phyloP scores from a whole-genome alignment of 2,888 invertebrate species.

The Hesperia comma region DNA sequence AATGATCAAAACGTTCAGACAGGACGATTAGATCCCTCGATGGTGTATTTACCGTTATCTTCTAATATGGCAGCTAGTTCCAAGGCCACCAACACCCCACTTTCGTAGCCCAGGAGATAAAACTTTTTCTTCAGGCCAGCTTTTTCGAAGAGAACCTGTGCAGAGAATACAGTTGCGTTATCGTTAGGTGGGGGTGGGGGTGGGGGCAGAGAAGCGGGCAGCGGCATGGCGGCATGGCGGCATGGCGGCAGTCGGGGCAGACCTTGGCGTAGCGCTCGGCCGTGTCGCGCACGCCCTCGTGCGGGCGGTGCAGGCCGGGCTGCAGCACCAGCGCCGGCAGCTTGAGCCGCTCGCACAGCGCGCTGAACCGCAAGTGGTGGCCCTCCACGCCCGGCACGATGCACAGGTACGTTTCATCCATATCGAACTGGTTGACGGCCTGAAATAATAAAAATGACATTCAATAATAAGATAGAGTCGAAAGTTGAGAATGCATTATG shows the following conservation, averaged over 20 bases:
- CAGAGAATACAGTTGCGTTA: neutral
- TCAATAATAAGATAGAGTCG: neutral
- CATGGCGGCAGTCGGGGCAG: too few relatives aligned
- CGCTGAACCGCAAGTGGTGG: slow-evolving; percentile 51
- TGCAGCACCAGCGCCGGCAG: slow-evolving; percentile 57
- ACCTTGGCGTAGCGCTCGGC: slow-evolving; percentile 56
- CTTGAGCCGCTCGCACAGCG: slow-evolving; percentile 57
- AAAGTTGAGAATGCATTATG: too few relatives aligned
- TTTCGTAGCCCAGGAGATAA: slow-evolving; percentile 61
- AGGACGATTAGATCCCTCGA: neutral
- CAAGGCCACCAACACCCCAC: slow-evolving; percentile 58
- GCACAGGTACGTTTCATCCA: slow-evolving; percentile 50
- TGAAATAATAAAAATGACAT: neutral
- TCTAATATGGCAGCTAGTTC: slow-evolving; percentile 63
- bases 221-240: too few relatives aligned
- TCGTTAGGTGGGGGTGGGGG: neutral
- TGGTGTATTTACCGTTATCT: slow-evolving; percentile 51
- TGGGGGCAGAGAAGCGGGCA: too few relatives aligned
- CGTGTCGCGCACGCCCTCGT: slow-evolving; percentile 52
- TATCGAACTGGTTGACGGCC: slow-evolving; percentile 53
- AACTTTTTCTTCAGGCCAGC: slow-evolving; percentile 49
- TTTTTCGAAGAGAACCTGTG: slow-evolving; percentile 54
- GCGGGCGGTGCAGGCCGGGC: slow-evolving; percentile 51
- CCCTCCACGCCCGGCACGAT: slow-evolving; percentile 63
- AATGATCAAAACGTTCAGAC: too few relatives aligned